Base-by-base conservation (phyloP, 1,140 invertebrate species). In the Stegodyphus mimosarum region DNA sequence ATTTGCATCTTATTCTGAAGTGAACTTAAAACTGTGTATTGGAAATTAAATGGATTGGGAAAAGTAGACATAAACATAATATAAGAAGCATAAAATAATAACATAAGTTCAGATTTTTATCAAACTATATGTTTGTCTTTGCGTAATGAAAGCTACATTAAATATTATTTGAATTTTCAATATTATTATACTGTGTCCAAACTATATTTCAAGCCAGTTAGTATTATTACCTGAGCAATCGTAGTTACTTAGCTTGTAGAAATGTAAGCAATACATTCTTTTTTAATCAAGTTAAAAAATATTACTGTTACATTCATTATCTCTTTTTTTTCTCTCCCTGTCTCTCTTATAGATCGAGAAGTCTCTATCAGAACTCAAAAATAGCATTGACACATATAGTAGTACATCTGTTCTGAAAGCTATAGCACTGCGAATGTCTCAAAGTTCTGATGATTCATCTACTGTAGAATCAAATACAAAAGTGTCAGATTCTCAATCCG, bases 341-440 rank as follows among this genome's bases (percentile, higher is more conserved):
- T 9, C n/a, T 49, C 11, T 51, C 15, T 71, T 86, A 63, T 17
- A 86, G 85, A 70, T 86, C 7, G 85, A 86, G 51, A 80, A 81
- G 18, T 86, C 85, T 33, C 76, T 86, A 7, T 80, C 85, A 18
- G 85, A 86, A 69, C 60, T 86, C 13, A 79, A 81, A 75, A 81
- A 77, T 33, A 86, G 85, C n/a, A 86, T 86, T 69, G 85, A 86
- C 52, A 86, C 72, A 6, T 86, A 86, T 33, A 80, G 77, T 53
- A 74, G 70, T 64, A 74, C 76, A 11, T 79, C 76, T 7, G 49
- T 80, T 51, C 64, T 86, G 2, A 86, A 86, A 75, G 63, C 77
- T 33, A 72, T 86, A 13, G 75, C 83, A 52, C 67, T 86, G 1
- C 66, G 75, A 50, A 77, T 77, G 66, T 18, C 74, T 7, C 83